Evolutionary conservation across 2,797 vertebrate species (phyloP).

Genomic region (Cirrhinus mrigala): DNA sequence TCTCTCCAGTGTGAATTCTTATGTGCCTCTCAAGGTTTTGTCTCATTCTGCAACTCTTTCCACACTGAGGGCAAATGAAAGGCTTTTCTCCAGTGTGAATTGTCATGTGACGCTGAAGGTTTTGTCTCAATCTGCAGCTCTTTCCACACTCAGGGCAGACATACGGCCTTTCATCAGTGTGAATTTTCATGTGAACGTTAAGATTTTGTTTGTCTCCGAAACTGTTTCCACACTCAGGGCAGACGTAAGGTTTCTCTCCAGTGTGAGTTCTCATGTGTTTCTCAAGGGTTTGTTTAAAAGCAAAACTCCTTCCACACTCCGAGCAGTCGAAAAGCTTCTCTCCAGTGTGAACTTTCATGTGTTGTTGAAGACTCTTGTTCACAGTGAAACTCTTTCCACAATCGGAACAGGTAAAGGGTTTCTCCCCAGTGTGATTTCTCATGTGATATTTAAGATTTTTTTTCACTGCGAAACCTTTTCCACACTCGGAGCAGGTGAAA

Average conservation of each 20-base stretch:
- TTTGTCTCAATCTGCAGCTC: neutral
- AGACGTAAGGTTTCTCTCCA: neutral
- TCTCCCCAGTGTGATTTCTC: neutral
- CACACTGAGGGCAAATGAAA: neutral
- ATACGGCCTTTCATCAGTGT: slow-evolving; percentile 4
- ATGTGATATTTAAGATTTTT: neutral
- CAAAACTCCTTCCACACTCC: slow-evolving; percentile 11
- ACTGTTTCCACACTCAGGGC: neutral
- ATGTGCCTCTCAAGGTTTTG: neutral
- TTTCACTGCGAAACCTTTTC: neutral
- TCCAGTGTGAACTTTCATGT: slow-evolving; percentile 20
- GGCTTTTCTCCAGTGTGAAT: slow-evolving; percentile 10
- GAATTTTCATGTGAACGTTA: neutral
- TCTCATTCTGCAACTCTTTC: neutral
- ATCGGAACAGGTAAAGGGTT: neutral
- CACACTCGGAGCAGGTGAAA: neutral
- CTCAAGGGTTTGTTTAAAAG: neutral
- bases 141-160: slow-evolving; percentile 5
- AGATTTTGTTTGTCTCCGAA: neutral
- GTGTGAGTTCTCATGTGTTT: neutral
- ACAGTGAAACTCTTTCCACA: neutral
- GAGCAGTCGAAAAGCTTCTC: slow-evolving; percentile 5
- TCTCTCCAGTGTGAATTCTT: neutral
- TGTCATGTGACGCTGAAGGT: slow-evolving; percentile 2
- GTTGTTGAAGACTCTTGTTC: neutral